phyloP scores from a whole-genome alignment of 1,140 invertebrate genomes.

The Procambarus clarkii region DNA sequence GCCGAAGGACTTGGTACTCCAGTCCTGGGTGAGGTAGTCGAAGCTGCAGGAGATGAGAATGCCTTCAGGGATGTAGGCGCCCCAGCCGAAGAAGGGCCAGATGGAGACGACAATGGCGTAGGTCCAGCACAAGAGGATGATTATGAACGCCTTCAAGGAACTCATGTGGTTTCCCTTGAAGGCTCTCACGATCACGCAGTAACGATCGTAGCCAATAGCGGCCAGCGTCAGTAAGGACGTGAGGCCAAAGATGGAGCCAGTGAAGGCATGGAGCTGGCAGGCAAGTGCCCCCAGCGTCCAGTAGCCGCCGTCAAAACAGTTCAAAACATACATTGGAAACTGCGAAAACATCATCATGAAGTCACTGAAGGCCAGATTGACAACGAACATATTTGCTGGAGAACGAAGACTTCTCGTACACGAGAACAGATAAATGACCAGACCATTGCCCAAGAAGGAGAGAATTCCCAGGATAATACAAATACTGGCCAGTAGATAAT shows the following conservation, averaged over 20 bases:
- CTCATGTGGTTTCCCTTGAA: constrained; percentile 73
- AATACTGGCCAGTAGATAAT: constrained; percentile 76
- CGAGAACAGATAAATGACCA: constrained; percentile 68
- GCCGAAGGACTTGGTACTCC: constrained; percentile 61
- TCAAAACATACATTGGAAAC: constrained; percentile 88
- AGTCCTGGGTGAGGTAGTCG: constrained; percentile 72
- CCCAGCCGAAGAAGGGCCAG: constrained; percentile 74
- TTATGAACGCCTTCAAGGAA: constrained; percentile 64
- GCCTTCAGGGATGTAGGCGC: constrained; percentile 73
- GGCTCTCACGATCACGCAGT: constrained; percentile 74
- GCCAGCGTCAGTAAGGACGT: constrained; percentile 73
- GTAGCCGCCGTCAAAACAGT: constrained; percentile 79
- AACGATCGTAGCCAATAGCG: constrained; percentile 74
- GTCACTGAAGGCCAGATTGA: constrained; percentile 91
- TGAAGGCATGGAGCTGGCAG: constrained; percentile 87
- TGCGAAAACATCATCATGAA: constrained; percentile 82
- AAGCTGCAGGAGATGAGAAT: constrained; percentile 73
- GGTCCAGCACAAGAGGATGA: constrained; percentile 73
- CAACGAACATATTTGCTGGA: constrained; percentile 87
- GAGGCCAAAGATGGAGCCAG: constrained; percentile 77
- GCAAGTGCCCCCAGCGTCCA: constrained; percentile 81
- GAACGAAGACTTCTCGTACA: constrained; percentile 29
- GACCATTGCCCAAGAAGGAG: constrained; percentile 36
- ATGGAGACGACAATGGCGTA: constrained; percentile 71
- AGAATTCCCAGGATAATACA: constrained; percentile 75